Conservation (phyloP, 2,113 vertebrate genomes). For the Scartelaos histophorus region DNA sequence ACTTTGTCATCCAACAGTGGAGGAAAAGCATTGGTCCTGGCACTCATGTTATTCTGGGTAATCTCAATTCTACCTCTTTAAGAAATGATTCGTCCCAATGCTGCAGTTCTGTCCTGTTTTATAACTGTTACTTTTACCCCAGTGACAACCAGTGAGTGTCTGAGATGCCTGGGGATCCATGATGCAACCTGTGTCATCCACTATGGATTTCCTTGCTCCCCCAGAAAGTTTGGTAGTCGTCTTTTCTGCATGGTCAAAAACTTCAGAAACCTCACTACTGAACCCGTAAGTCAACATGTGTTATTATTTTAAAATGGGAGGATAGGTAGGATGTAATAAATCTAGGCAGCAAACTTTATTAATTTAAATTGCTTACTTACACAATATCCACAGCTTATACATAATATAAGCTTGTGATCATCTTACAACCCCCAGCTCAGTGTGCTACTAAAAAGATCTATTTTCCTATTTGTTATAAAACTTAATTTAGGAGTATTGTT, state of each 20-base stretch:
- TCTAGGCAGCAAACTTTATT: too few relatives aligned
- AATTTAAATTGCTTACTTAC: too few relatives aligned
- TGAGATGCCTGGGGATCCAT: constrained; percentile 78
- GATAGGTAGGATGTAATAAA: too few relatives aligned
- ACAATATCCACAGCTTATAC: not conserved
- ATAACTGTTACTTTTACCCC: constrained; percentile 6
- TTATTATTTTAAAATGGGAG: not conserved
- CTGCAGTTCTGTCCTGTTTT: not conserved
- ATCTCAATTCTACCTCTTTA: constrained; percentile 20
- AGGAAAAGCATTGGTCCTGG: constrained; percentile 73
- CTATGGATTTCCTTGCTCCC: constrained; percentile 84
- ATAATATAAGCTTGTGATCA: not conserved
- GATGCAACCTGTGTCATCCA: constrained; percentile 90
- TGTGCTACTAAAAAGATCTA: not conserved
- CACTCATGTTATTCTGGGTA: constrained; percentile 83
- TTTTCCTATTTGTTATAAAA: too few relatives aligned
- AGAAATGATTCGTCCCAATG: not conserved
- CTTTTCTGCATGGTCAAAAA: constrained; percentile 82
- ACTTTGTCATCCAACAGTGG: constrained; percentile 82
- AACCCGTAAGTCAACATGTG: constrained; percentile 68
- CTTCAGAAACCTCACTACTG: constrained; percentile 72
- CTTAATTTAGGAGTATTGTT: not conserved
- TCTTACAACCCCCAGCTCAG: not conserved
- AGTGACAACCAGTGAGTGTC: constrained; percentile 86
- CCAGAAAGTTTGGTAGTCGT: constrained; percentile 79